Evolutionary conservation across 2,888 invertebrate species (phyloP).

Genomic region (Disparrhopalites patrizii): DNA sequence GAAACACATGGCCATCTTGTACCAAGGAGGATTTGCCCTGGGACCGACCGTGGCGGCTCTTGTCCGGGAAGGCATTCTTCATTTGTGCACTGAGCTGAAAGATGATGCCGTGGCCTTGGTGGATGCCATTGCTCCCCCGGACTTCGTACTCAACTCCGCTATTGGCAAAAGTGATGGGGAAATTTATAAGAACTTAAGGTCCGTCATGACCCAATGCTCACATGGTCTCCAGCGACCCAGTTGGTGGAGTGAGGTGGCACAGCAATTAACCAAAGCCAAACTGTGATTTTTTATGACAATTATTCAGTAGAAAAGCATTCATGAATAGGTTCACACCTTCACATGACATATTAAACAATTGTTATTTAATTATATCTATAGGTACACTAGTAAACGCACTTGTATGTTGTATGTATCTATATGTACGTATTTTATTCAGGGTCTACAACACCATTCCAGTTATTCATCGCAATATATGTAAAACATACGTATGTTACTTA

Average conservation of each 20-base stretch:
- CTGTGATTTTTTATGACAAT: no score
- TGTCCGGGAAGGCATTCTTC: slow-evolving; percentile 64
- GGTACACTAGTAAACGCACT: no score
- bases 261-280: slow-evolving; percentile 1
- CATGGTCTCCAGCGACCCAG: slow-evolving; percentile 64
- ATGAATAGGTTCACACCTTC: no score
- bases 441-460: no score
- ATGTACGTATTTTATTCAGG: no score
- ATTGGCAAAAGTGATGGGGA: slow-evolving; percentile 80
- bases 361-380: no score
- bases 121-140: slow-evolving; percentile 83
- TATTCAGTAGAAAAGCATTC: no score
- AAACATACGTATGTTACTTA: no score
- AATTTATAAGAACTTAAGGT: slow-evolving; percentile 70
- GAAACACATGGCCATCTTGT: slow-evolving; percentile 70
- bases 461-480: no score
- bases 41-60: slow-evolving; percentile 59
- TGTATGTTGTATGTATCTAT: no score
- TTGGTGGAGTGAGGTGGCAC: slow-evolving; percentile 71
- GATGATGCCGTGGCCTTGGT: slow-evolving; percentile 71
- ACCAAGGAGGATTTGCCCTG: slow-evolving; percentile 59
- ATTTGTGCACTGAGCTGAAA: slow-evolving; percentile 67
- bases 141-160: slow-evolving; percentile 82
- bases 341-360: no score
- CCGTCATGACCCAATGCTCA: slow-evolving; percentile 61